Base-by-base conservation (phyloP, 2,113 vertebrate species). In the Perccottus glenii region DNA sequence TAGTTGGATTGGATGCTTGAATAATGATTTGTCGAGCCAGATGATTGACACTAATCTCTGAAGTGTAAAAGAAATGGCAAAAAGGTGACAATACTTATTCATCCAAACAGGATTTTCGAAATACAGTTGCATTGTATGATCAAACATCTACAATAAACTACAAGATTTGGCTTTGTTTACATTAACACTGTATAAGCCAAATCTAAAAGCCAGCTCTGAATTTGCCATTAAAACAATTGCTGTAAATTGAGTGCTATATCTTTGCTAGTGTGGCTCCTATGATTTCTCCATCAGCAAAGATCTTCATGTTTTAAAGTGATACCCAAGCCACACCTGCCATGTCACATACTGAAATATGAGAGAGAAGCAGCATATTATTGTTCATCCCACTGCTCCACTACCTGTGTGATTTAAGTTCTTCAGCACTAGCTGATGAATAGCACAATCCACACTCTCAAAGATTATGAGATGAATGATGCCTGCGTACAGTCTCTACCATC, bases 21-120 rank as follows among this genome's bases (percentile, higher is more conserved):
- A 81, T 64, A 76, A 62, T 44, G 46, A 70, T 80, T 77, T 78
- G 71, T 80, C 72, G 71, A 78, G 49, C 73, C 66, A 75, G 62
- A 84, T 75, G 67, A 83, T 81, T 15, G 56, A 79, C 67, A 61
- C 48, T 11, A 46, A 59, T 60, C 60, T 71, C 6, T 62, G 49
- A 32, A 53, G 67, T 67, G 69, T 42, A 50, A 72, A 60, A 56
- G 32, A 58, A 63, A 47, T 53, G 36, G 64, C 7, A 63, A 16
- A 58, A 36, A 57, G 53, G 36, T 42, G 35, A 57, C 8, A 16
- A 15, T 38, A 32, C 19, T 52, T 52, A 52, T 27, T 52, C 51
- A 53, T 35, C 11, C 11, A 10, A 5, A 4, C 11, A 46, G 51
- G 51, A 33, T 14, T 35, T 53, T n/a, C n/a, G 27, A 35, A 27